Evolutionary conservation across 2,888 invertebrate species (phyloP).

Genomic region (Blera fallax): DNA sequence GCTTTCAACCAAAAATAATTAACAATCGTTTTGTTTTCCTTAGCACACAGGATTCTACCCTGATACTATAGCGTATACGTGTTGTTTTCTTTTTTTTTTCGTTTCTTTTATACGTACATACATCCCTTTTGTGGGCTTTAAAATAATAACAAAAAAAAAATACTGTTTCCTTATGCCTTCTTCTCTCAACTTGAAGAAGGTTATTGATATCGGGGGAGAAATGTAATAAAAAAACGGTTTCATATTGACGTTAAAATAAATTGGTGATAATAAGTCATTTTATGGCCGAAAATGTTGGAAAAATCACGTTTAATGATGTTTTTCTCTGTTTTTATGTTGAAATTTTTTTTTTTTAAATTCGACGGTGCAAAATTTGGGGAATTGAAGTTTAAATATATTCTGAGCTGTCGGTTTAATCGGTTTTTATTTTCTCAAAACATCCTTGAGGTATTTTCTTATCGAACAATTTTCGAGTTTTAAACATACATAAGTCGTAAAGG

Average conservation of each 20-base stretch:
- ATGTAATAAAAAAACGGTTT: slow-evolving; percentile 28
- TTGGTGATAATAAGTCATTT: slow-evolving; percentile 54
- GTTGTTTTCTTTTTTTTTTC: background rate
- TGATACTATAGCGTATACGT: background rate
- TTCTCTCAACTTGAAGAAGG: background rate
- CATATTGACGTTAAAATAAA: slow-evolving; percentile 53
- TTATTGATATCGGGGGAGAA: slow-evolving; percentile 5
- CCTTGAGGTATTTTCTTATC: slow-evolving; percentile 1
- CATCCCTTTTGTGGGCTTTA: background rate
- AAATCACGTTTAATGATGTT: slow-evolving; percentile 49
- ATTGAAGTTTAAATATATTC: background rate
- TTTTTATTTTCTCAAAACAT: background rate
- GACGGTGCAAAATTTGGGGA: background rate
- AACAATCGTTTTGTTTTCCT: background rate
- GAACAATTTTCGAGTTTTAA: background rate
- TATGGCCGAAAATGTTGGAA: slow-evolving; percentile 37
- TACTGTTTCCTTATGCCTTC: slow-evolving; percentile 1
- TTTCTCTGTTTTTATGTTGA: slow-evolving; percentile 21
- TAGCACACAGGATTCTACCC: background rate
- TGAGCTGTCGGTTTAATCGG: background rate
- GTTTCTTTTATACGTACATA: background rate
- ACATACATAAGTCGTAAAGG: slow-evolving; percentile 3
- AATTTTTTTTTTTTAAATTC: slow-evolving; percentile 1
- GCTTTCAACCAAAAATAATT: background rate
- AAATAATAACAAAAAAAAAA: background rate